Conservation (phyloP, 2,113 vertebrate genomes). For the Edolisoma coerulescens region DNA sequence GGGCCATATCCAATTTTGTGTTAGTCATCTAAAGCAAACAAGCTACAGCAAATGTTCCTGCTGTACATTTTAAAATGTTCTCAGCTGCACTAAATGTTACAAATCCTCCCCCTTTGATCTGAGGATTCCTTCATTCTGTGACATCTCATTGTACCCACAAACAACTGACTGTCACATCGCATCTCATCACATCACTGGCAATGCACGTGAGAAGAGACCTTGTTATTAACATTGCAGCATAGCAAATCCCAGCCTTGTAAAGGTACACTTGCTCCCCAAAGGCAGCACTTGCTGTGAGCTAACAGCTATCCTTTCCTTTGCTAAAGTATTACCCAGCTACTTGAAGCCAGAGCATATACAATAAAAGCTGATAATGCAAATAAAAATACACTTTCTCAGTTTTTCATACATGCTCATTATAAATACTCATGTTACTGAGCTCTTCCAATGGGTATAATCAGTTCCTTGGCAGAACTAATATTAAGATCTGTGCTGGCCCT, state of each 20-base stretch:
- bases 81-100: background rate
- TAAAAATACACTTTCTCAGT: background rate
- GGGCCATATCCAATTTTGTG: background rate
- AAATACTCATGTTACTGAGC: background rate
- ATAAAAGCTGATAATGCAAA: background rate
- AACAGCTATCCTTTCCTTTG: background rate
- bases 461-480: background rate
- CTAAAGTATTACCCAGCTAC: background rate
- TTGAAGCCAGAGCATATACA: background rate
- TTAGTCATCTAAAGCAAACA: background rate
- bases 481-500: background rate
- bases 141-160: background rate
- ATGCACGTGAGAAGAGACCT: background rate
- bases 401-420: background rate
- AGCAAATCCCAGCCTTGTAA: background rate
- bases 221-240: background rate
- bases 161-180: background rate
- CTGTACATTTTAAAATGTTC: background rate
- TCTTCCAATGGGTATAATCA: background rate
- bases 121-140: background rate
- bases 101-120: background rate
- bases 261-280: background rate
- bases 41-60: constrained; percentile 9
- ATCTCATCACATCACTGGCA: background rate
- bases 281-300: background rate